A percentile compares a stretch with the other conserved stretches of the same genome.
Evolutionary conservation across 2,797 vertebrate species (phyloP).

Genomic region (Sylvilagus floridanus): DNA sequence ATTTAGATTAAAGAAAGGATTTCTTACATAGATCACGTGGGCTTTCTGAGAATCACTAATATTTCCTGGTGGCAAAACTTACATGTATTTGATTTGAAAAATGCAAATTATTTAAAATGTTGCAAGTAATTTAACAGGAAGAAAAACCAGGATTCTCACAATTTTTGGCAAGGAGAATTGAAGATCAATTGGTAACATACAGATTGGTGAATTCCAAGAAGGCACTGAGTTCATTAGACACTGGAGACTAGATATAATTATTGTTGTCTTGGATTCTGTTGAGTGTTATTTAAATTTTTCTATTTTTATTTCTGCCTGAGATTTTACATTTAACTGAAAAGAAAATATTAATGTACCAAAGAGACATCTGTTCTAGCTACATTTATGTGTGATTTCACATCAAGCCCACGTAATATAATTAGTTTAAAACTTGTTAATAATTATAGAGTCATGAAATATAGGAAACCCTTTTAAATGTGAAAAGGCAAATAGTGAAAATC

Average conservation of each 20-base stretch:
- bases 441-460: slow-evolving; percentile 5
- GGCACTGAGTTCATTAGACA: neutral
- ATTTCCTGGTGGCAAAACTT: neutral
- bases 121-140: neutral
- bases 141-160: neutral
- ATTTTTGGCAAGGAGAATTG: neutral
- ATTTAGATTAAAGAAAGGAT: neutral
- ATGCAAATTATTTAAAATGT: neutral
- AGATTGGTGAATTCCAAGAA: neutral
- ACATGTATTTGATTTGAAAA: neutral
- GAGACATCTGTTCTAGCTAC: slow-evolving; percentile 16
- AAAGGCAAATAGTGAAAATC: neutral
- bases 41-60: neutral
- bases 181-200: neutral
- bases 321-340: slow-evolving; percentile 19
- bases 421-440: slow-evolving; percentile 57
- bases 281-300: neutral
- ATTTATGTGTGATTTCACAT: slow-evolving; percentile 37
- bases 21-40: neutral
- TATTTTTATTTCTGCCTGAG: neutral
- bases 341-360: slow-evolving; percentile 20
- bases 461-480: slow-evolving; percentile 56
- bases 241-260: neutral
- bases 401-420: slow-evolving; percentile 44
- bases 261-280: neutral